Base-by-base conservation (phyloP, 1,140 invertebrate genomes). In the Patella vulgata region DNA sequence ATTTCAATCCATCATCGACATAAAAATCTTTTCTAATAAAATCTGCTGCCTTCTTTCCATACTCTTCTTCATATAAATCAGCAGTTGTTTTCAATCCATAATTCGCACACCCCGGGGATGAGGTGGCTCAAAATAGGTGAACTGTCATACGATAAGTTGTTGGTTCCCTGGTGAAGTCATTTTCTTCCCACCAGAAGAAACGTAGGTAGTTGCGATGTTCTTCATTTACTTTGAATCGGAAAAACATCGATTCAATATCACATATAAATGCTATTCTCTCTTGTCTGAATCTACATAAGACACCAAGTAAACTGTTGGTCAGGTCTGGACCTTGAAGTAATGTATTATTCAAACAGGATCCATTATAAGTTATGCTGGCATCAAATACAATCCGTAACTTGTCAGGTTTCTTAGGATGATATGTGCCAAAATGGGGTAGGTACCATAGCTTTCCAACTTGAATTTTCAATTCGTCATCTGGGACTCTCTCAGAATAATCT, bases 201-300 rank as follows among this genome's bases (percentile, higher is more conserved):
- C 63, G 31, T 1, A 74, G 42, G 42, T 44, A 74, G 28, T 74
- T 47, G 39, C 60, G 28, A 33, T 68, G 14, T 43, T 36, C 33
- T n/a, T 44, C 21, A 9, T 30, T 28, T 0, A 68, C 68, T 12
- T 51, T 52, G 27, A 77, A 53, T 33, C 72, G 72, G 31, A 74
- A 58, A 27, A 75, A 79, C 77, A 80, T 80, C 0, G 25, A 17
- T 42, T 70, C 63, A 5, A 80, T 70, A 57, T 80, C 74, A 2
- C 63, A 70, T 6, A 54, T 58, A 11, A 82, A 39, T 4, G 73
- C 74, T 5, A 78, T 58, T 11, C 11, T 44, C 8, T 60, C 48
- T 21, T 67, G 6, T 1, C 78, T 56, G 50, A 81, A 79, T 30
- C 74, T 56, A 39, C 70, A 70, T 2, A 80, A 64, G 17, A 79